These are phyloP conservation scores for Spheniscus mendiculus DNA, from an alignment of 2,113 vertebrate genomes.

Conservation along the genomic window DNA sequence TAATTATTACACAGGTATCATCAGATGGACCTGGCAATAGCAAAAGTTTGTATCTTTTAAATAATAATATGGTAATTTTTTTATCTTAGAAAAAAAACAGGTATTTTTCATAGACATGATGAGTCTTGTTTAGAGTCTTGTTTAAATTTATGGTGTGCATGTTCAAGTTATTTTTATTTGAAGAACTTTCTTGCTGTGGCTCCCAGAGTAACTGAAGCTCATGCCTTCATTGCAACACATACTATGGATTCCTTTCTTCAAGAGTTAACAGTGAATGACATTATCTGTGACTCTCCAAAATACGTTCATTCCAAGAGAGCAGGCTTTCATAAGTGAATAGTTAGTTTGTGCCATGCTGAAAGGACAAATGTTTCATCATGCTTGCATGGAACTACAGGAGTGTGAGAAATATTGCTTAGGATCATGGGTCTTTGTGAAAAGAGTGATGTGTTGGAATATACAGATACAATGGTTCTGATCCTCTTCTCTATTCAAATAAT, in stretches of 20 bases:
- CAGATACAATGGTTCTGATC: not conserved
- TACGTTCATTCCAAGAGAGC: not conserved
- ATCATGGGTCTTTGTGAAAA: not conserved
- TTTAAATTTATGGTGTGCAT: not conserved
- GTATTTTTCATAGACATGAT: not conserved
- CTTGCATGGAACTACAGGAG: not conserved
- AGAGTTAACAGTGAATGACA: not conserved
- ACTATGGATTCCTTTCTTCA: conserved; percentile 3
- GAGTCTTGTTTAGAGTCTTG: not conserved
- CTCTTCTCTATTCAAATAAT: not conserved
- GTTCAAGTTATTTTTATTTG: not conserved
- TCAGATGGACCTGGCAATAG: not conserved
- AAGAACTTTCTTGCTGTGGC: not conserved
- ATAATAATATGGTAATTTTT: not conserved
- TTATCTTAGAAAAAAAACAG: not conserved
- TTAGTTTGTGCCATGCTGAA: not conserved
- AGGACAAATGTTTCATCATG: not conserved
- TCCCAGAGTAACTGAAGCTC: not conserved
- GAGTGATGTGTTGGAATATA: not conserved
- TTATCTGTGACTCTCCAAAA: not conserved
- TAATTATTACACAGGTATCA: not conserved
- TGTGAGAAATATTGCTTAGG: not conserved
- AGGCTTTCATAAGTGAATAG: not conserved
- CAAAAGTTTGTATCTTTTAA: not conserved
- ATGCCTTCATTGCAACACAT: not conserved